Percentiles rank a stretch among this genome's conserved stretches.
Evolutionary conservation across 2,888 invertebrate species (phyloP).

Genomic region (Scrobipalpa costella): DNA sequence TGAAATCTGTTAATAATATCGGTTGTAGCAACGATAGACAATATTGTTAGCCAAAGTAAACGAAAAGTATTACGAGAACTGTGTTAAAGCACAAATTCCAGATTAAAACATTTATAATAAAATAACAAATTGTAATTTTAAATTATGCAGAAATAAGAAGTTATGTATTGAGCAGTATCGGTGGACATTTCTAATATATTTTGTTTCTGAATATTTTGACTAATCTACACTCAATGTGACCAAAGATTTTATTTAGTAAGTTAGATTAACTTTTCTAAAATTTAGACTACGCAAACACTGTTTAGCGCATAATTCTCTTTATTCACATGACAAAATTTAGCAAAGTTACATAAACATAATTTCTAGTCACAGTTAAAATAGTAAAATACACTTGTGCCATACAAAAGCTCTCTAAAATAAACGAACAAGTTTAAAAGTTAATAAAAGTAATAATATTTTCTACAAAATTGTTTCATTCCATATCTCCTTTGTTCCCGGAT

Average conservation of each 20-base stretch:
- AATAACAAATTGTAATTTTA: neutral
- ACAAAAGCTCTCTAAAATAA: conserved; percentile 53
- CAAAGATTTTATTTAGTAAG: conserved; percentile 68
- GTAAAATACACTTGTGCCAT: conserved; percentile 65
- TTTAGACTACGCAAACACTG: conserved; percentile 33
- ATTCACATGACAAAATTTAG: conserved; percentile 44
- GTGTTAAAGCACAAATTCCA: conserved; percentile 50
- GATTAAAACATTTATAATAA: conserved; percentile 27
- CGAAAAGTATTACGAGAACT: conserved; percentile 65
- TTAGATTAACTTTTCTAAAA: conserved; percentile 49
- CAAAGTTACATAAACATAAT: conserved; percentile 38
- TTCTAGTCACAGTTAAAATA: conserved; percentile 62
- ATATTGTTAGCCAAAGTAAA: conserved; percentile 68
- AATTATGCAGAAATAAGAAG: neutral
- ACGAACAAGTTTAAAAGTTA: conserved; percentile 50
- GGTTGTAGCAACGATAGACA: conserved; percentile 45
- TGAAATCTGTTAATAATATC: neutral
- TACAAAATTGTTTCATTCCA: conserved; percentile 49
- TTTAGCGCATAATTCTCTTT: conserved; percentile 38
- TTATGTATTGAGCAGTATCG: conserved; percentile 5
- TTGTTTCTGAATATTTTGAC: conserved; percentile 33
- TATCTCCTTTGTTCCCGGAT: too few relatives aligned
- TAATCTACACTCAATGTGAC: conserved; percentile 69
- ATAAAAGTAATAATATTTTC: conserved; percentile 56
- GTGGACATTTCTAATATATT: conserved; percentile 7